Conservation (phyloP, 2,797 vertebrate genomes). For the Rhabdomys pumilio region DNA sequence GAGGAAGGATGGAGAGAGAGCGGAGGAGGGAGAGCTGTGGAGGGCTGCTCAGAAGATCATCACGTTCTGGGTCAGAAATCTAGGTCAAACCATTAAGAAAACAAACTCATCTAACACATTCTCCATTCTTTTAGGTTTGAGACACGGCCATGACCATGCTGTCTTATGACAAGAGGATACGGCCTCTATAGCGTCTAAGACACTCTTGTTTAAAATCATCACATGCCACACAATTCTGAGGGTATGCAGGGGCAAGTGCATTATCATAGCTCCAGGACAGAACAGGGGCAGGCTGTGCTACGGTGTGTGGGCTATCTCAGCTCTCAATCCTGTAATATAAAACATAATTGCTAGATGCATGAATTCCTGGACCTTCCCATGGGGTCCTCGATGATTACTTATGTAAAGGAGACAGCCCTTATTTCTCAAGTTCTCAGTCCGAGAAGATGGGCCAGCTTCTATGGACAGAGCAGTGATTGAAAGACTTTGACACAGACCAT, state of each 20-base stretch:
- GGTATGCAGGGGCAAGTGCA: not conserved
- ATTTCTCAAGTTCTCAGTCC: not conserved
- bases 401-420: not conserved
- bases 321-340: slow-evolving; percentile 22
- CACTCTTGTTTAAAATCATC: slow-evolving; percentile 28
- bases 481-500: not conserved
- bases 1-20: not conserved
- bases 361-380: not conserved
- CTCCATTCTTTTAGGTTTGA: slow-evolving; percentile 43
- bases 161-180: not conserved
- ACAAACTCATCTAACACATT: not conserved
- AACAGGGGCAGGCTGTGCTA: not conserved
- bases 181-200: not conserved
- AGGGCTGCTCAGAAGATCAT: slow-evolving; percentile 6
- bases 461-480: not conserved
- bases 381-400: not conserved
- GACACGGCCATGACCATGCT: not conserved
- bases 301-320: not conserved
- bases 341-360: not conserved
- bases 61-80: slow-evolving; percentile 15
- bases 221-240: not conserved
- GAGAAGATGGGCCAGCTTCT: not conserved
- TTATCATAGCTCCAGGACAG: not conserved
- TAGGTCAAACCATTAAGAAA: not conserved
- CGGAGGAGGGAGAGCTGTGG: not conserved